Base-by-base conservation (phyloP, 2,888 invertebrate genomes). In the Drosophila rubida region DNA sequence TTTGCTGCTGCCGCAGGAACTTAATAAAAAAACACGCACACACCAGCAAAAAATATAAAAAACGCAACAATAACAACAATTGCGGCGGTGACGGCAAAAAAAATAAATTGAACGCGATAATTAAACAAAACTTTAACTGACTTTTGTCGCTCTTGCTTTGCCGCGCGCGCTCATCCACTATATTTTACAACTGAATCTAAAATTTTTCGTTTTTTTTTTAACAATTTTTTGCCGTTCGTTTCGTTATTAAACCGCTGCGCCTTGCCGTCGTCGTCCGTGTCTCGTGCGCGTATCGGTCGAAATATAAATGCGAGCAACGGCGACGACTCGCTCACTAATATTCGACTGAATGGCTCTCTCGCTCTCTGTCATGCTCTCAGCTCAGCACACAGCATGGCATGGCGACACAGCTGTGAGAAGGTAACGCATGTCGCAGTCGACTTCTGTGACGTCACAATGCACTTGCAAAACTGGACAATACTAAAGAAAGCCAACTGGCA, bases 221-320 rank as follows among this genome's bases (percentile, higher is more conserved):
- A 2, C n/a, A 11, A 44, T 55, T 66, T 45, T 45, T 54, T 58
- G 50, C 51, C 57, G 19, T 53, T 30, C 55, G 62, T 69, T 57
- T 69, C 44, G 50, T 70, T 65, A 68, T 27, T 11, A 27, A 37
- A 57, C 55, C 75, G 77, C 65, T 62, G 71, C 68, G 62, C 65
- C 60, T 57, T 44, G 66, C 61, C 50, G 68, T 66, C 65, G 25
- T 25, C 32, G 32, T 32, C 32, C 27, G 27, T 27, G 83, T 68
- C 78, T 66, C 49, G 45, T 65, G 48, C 78, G 73, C 78, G 78
- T 71, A 61, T 62, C 74, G 63, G 61, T 68, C 78, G 76, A 76
- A 71, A 65, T 58, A 57, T 64, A 78, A 81, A 84, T 81, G 81
- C 69, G 68, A 68, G 63, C 49, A 69, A 42, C 59, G 60, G 35